A percentile compares a stretch with the other conserved stretches of the same genome.
Conservation (phyloP, 2,888 invertebrate genomes). For the Chromoteleia sp. region DNA sequence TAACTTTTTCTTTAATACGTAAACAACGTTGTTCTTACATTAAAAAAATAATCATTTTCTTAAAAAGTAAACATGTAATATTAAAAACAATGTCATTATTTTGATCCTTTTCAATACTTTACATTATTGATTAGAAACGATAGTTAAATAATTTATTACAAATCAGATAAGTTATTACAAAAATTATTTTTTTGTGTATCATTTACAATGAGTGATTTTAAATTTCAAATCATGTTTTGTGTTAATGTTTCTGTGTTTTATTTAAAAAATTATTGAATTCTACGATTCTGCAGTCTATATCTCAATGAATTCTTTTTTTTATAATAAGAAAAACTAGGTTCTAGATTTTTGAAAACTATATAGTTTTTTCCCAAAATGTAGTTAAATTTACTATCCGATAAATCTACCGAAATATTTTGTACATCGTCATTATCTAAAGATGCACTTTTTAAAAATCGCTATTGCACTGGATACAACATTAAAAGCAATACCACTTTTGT, state of each 20-base stretch:
- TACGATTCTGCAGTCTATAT: slow-evolving; percentile 56
- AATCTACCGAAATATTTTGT: slow-evolving; percentile 32
- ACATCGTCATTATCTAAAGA: slow-evolving; percentile 24
- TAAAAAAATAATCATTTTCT: background rate
- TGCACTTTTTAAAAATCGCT: slow-evolving; percentile 12
- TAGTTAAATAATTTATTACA: slow-evolving; percentile 18
- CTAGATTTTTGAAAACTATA: slow-evolving; percentile 43
- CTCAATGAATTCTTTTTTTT: slow-evolving; percentile 29
- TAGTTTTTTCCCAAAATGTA: slow-evolving; percentile 10
- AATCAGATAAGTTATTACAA: slow-evolving; percentile 7
- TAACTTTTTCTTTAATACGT: background rate
- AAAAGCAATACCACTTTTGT: slow-evolving; percentile 7
- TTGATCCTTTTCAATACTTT: background rate
- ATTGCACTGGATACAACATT: slow-evolving; percentile 10
- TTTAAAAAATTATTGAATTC: slow-evolving; percentile 44
- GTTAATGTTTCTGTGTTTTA: slow-evolving; percentile 8
- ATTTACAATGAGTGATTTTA: slow-evolving; percentile 20
- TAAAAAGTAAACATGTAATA: background rate
- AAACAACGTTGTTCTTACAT: background rate
- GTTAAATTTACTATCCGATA: slow-evolving; percentile 9
- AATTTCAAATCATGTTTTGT: slow-evolving; percentile 8
- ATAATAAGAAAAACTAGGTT: slow-evolving; percentile 33
- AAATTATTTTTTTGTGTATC: slow-evolving; percentile 14
- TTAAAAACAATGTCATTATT: background rate
- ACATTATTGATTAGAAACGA: slow-evolving; percentile 6